phyloP scores from a whole-genome alignment of 2,888 invertebrate genomes.

The Chymomyza amoena region DNA sequence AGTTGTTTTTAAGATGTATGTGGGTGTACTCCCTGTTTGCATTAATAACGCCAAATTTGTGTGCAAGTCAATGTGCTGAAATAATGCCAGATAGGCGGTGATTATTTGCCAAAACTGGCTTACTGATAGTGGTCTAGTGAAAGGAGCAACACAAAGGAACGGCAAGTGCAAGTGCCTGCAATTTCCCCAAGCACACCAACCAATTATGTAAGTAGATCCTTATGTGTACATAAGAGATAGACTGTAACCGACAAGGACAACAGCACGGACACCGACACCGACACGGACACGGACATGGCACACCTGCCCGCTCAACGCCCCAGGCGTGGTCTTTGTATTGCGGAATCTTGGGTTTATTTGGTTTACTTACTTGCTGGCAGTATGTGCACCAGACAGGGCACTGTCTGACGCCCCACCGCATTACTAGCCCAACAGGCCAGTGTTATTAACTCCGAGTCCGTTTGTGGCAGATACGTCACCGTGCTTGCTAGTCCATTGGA shows the following conservation, averaged over 20 bases:
- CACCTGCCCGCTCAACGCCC: background rate
- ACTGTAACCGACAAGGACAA: slow-evolving; percentile 6
- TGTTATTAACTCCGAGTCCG: slow-evolving; percentile 86
- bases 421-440: slow-evolving; percentile 94
- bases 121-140: background rate
- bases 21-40: slow-evolving; percentile 43
- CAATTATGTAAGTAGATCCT: slow-evolving; percentile 72
- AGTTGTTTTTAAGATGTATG: background rate
- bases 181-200: slow-evolving; percentile 21
- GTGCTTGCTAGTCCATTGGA: slow-evolving; percentile 81
- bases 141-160: background rate
- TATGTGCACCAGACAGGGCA: slow-evolving; percentile 90
- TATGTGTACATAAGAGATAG: slow-evolving; percentile 56
- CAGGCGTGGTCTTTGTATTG: background rate
- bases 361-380: slow-evolving; percentile 86
- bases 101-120: slow-evolving; percentile 50
- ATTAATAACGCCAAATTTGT: slow-evolving; percentile 45
- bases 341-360: background rate
- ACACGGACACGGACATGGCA: background rate
- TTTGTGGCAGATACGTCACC: slow-evolving; percentile 81
- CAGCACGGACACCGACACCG: slow-evolving; percentile 17
- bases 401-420: slow-evolving; percentile 88
- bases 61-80: slow-evolving; percentile 2
- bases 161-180: background rate
- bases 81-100: slow-evolving; percentile 25